Conservation (phyloP, 2,888 invertebrate species). For the Limnephilus rhombicus region DNA sequence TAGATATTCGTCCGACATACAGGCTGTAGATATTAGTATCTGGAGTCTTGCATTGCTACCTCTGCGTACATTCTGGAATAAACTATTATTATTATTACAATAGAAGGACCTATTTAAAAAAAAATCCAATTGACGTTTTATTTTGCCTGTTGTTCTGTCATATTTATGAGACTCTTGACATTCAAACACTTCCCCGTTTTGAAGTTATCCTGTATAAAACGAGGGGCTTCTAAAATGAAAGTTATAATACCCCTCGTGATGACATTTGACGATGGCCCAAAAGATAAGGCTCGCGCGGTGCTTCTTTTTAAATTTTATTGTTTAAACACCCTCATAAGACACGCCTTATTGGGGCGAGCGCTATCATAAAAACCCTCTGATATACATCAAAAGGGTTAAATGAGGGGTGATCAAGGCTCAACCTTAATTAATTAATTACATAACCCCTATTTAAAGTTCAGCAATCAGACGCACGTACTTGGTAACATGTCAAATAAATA, state of each 20-base stretch:
- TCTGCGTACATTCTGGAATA: too few species aligned
- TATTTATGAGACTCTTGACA: too few species aligned
- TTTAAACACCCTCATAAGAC: conserved; percentile 12
- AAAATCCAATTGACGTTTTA: background rate
- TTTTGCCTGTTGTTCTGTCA: background rate
- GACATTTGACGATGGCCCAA: background rate
- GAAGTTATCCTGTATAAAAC: background rate
- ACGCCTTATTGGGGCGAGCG: conserved; percentile 12
- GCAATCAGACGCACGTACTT: background rate
- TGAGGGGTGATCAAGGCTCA: background rate
- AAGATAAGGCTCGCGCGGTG: background rate
- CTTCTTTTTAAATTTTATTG: conserved; percentile 25
- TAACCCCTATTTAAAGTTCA: background rate
- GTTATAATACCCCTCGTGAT: too few species aligned
- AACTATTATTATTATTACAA: too few species aligned
- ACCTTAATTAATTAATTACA: background rate
- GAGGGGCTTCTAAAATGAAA: too few species aligned
- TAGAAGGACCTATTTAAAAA: too few species aligned
- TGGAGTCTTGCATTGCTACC: too few species aligned
- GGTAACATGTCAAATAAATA: too few species aligned
- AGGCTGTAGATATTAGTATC: too few species aligned
- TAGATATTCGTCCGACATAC: too few species aligned
- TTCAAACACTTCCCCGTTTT: background rate
- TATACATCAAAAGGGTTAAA: conserved; percentile 5
- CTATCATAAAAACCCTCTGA: background rate